Conservation (phyloP, 2,113 vertebrate genomes). For the Rutilus rutilus region DNA sequence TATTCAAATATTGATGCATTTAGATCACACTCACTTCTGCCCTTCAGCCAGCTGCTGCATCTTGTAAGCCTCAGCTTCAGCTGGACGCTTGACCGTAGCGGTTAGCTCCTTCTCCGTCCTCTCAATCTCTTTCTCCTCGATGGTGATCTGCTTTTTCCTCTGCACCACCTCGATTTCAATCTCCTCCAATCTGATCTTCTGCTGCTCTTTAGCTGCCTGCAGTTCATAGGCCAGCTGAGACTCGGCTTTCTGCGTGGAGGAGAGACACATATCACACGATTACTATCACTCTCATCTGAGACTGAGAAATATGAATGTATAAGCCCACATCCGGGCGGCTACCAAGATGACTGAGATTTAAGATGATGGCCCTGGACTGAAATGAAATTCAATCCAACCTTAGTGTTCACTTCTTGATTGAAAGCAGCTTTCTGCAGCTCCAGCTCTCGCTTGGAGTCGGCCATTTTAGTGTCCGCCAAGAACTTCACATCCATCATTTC, state of each 20-base stretch:
- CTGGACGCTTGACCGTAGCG: conserved; percentile 84
- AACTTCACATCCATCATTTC: conserved; percentile 96
- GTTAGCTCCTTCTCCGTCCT: conserved; percentile 90
- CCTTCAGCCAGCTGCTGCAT: conserved; percentile 93
- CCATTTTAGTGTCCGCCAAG: conserved; percentile 91
- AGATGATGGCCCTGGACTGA: neutral
- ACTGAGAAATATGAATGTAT: neutral
- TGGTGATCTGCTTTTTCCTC: conserved; percentile 90
- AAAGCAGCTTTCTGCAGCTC: conserved; percentile 93
- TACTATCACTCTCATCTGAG: neutral
- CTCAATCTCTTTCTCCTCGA: conserved; percentile 88
- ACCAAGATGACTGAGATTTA: neutral
- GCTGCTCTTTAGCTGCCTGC: conserved; percentile 92
- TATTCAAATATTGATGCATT: no score
- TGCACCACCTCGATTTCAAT: conserved; percentile 93
- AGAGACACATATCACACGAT: neutral
- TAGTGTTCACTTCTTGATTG: conserved; percentile 92
- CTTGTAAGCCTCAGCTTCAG: conserved; percentile 91
- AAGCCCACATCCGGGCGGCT: neutral
- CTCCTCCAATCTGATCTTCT: conserved; percentile 95
- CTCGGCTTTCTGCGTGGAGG: conserved; percentile 83
- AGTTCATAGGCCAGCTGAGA: conserved; percentile 93
- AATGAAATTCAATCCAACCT: conserved; percentile 72
- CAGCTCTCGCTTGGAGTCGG: conserved; percentile 89
- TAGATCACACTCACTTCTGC: conserved; percentile 74